Evolutionary conservation across 2,113 vertebrate genomes (phyloP).

Genomic region (Paramormyrops kingsleyae): DNA sequence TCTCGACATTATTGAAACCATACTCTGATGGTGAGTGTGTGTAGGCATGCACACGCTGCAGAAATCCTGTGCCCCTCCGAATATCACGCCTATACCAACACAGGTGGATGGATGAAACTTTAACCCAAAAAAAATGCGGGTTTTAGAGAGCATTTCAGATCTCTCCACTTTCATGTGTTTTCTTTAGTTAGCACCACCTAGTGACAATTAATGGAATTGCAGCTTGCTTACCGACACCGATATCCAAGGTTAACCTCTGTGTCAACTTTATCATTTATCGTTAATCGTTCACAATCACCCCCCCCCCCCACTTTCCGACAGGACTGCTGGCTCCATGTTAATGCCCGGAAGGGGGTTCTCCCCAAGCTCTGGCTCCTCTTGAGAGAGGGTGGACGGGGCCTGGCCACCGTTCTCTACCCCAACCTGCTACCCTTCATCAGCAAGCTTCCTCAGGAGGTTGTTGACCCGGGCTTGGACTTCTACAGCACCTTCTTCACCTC

Average conservation of each 20-base stretch:
- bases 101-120: not conserved
- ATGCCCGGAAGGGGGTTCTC: slow-evolving; percentile 81
- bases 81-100: not conserved
- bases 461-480: slow-evolving; percentile 73
- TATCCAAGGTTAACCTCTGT: not conserved
- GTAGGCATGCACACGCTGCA: not conserved
- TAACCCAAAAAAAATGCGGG: not conserved
- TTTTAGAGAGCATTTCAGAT: not conserved
- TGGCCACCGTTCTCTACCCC: slow-evolving; percentile 80
- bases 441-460: slow-evolving; percentile 71
- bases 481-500: slow-evolving; percentile 75
- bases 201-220: not conserved
- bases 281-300: not conserved
- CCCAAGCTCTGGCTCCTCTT: slow-evolving; percentile 82
- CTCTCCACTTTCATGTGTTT: not conserved
- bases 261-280: not conserved
- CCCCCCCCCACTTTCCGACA: slow-evolving; percentile 42
- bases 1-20: not conserved
- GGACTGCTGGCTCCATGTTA: slow-evolving; percentile 92
- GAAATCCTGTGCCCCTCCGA: not conserved
- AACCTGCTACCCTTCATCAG: slow-evolving; percentile 88
- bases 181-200: not conserved
- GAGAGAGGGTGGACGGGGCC: slow-evolving; percentile 79
- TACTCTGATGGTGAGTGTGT: not conserved
- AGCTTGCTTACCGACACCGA: not conserved